Conservation (phyloP, 2,113 vertebrate genomes). For the Platycercus adscitus region DNA sequence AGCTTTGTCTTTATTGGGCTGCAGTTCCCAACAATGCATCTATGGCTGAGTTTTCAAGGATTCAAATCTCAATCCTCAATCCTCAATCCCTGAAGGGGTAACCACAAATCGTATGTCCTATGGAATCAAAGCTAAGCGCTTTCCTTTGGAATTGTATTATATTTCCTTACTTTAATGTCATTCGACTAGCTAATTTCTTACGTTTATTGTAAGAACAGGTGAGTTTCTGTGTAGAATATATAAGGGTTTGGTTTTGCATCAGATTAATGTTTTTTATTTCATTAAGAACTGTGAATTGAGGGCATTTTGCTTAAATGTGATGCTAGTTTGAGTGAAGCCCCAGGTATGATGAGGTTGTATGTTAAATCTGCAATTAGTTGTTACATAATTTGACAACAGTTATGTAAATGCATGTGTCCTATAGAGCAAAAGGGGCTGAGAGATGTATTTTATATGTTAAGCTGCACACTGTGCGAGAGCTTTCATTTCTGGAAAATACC, state of each 20-base stretch:
- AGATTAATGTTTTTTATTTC: not conserved
- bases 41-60: not conserved
- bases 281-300: not conserved
- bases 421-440: not conserved
- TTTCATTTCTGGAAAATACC: not conserved
- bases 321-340: not conserved
- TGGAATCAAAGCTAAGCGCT: not conserved
- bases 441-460: not conserved
- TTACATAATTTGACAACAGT: not conserved
- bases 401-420: not conserved
- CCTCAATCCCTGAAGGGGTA: not conserved
- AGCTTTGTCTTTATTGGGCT: not conserved
- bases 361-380: not conserved
- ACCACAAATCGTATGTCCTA: not conserved
- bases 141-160: not conserved
- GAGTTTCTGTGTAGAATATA: not conserved
- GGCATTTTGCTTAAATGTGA: not conserved
- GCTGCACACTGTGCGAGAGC: not conserved
- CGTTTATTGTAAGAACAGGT: not conserved
- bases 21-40: not conserved
- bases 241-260: not conserved
- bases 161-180: not conserved
- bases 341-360: not conserved
- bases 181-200: not conserved
- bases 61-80: not conserved